Percentiles rank a stretch among this genome's conserved stretches.
phyloP scores from a whole-genome alignment of 2,888 invertebrate species.

The Drosophila anomelani region DNA sequence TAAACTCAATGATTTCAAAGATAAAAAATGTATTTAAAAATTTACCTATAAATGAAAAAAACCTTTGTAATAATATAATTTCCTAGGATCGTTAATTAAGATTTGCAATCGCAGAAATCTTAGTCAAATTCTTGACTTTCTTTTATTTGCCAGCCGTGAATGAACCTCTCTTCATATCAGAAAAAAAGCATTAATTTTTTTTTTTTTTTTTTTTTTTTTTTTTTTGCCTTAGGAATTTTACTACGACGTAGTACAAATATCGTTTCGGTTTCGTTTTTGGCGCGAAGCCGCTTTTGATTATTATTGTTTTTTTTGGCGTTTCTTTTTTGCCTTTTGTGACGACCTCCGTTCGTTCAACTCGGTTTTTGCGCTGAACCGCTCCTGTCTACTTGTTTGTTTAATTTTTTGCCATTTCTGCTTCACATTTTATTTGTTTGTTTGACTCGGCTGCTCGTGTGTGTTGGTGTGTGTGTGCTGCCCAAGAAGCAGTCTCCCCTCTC shows the following conservation, averaged over 20 bases:
- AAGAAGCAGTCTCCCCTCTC: conserved; percentile 49
- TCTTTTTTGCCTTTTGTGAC: conserved; percentile 34
- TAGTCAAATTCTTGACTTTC: neutral
- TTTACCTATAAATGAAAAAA: no score
- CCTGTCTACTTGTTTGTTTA: conserved; percentile 83
- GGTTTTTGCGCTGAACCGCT: conserved; percentile 70
- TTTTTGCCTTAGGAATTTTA: conserved; percentile 55
- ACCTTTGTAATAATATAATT: no score
- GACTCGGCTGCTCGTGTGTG: conserved; percentile 76
- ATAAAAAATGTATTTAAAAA: no score
- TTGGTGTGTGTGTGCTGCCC: conserved; percentile 60
- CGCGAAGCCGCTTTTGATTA: conserved; percentile 47
- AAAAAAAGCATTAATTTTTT: conserved; percentile 5
- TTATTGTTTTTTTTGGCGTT: conserved; percentile 9
- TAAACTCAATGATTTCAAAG: no score
- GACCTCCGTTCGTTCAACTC: conserved; percentile 76
- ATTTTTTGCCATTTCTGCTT: conserved; percentile 83
- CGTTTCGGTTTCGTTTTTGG: conserved; percentile 52
- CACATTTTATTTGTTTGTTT: conserved; percentile 84
- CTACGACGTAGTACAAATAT: conserved; percentile 77
- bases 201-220: conserved; percentile 9
- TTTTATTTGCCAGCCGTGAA: conserved; percentile 5
- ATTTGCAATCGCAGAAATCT: neutral
- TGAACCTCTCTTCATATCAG: conserved; percentile 23
- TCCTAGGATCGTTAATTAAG: neutral